Evolutionary conservation across 2,888 invertebrate species (phyloP), one percentile per base, ranked within the genome.

Genomic region (Exephanes ischioxanthus): DNA sequence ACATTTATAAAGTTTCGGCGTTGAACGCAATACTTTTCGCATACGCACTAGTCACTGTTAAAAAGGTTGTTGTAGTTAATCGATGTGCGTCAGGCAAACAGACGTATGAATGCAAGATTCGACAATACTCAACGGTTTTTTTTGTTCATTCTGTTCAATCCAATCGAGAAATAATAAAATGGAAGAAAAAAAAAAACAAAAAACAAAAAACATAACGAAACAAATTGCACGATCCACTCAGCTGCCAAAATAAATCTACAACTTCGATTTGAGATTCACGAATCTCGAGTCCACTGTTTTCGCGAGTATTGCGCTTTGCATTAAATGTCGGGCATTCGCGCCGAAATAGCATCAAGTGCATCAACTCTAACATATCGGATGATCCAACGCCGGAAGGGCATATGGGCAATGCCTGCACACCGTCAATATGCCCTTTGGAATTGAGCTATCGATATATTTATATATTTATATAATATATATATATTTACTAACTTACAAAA

Each of bases 41-140:
- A 19, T 45, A 48, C 48, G 26, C 66, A 33, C 51, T 66, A 19
- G 22, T 51, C 48, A 51, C 51, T 61, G 63, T 63, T n/a, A 30
- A 48, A 75, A 53, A n/a, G 26, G 41, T 45, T 16, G 48, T 33
- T 61, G 1, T 30, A 16, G 22, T 76, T 30, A 63, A 66, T 76
- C 58, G 73, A 58, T 41, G n/a, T 41, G 14, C 19, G 14, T 72
- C 73, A 26, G 19, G 48, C 41, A 67, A 84, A 75, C 48, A n/a
- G 51, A 63, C 61, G 45, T 48, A 66, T 63, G 79, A 79, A 71
- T 63, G 63, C 72, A 37, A 66, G 53, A 75, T 82, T 79, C 75
- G 26, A 55, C 67, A 85, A 85, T 75, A 75, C 81, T 81, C 55
- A 14, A 79, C 48, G 75, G 81, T 79, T 75, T 75, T 75, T 58